Evolutionary conservation across 2,888 invertebrate species (phyloP).

Genomic region (Charanyca ferruginea): DNA sequence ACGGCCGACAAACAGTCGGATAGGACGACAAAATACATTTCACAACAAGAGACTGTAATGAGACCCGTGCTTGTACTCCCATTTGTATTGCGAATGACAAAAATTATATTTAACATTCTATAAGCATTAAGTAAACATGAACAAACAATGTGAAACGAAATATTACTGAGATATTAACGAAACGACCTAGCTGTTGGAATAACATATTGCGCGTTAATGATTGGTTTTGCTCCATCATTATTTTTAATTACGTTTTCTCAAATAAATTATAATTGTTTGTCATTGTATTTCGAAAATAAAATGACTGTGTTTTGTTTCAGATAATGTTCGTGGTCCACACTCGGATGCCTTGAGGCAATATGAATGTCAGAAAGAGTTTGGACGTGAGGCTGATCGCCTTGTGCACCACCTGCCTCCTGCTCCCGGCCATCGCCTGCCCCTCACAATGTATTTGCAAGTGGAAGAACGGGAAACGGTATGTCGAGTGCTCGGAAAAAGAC

Average conservation of each 20-base stretch:
- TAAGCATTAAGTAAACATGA: slow-evolving; percentile 32
- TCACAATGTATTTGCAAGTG: slow-evolving; percentile 96
- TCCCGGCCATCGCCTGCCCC: slow-evolving; percentile 92
- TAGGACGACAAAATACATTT: slow-evolving; percentile 59
- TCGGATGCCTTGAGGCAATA: slow-evolving; percentile 85
- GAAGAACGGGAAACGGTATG: slow-evolving; percentile 98
- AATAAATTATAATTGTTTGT: not conserved
- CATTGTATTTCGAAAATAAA: slow-evolving; percentile 48
- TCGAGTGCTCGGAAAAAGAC: slow-evolving; percentile 96
- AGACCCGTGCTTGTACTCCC: slow-evolving; percentile 29
- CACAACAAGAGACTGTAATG: slow-evolving; percentile 55
- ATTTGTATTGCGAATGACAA: slow-evolving; percentile 48
- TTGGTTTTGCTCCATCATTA: slow-evolving; percentile 9
- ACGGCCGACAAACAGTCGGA: slow-evolving; percentile 44
- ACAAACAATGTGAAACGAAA: slow-evolving; percentile 34
- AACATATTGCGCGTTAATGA: slow-evolving; percentile 23
- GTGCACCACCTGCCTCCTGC: slow-evolving; percentile 85
- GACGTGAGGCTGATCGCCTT: slow-evolving; percentile 87
- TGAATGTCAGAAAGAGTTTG: slow-evolving; percentile 82
- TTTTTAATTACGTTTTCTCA: not conserved
- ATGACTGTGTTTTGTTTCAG: slow-evolving; percentile 81
- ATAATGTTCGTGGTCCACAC: slow-evolving; percentile 80
- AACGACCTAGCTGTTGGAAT: not conserved
- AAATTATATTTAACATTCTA: slow-evolving; percentile 23
- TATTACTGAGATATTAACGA: slow-evolving; percentile 28